Conservation (phyloP, 2,797 vertebrate species). For the Choloepus didactylus region DNA sequence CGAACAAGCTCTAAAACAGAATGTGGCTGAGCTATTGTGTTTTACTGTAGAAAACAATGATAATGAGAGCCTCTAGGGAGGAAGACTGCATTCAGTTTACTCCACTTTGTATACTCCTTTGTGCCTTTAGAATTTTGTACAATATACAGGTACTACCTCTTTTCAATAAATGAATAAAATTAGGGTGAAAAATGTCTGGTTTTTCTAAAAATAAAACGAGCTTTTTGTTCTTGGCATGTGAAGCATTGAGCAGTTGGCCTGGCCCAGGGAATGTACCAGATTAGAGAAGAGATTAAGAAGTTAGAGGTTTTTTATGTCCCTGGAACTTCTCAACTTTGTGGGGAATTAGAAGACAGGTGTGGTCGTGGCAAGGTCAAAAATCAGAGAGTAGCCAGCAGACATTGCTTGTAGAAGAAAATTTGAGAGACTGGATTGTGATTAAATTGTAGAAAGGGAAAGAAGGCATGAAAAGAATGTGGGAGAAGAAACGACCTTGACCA, state of each 20-base stretch:
- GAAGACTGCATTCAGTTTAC: background rate
- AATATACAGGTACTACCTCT: background rate
- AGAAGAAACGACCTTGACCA: background rate
- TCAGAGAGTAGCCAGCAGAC: background rate
- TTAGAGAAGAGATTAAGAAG: background rate
- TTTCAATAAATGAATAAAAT: conserved; percentile 31
- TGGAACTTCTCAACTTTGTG: background rate
- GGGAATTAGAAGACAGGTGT: background rate
- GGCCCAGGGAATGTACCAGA: background rate
- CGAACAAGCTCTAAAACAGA: conserved; percentile 12
- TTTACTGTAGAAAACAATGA: background rate
- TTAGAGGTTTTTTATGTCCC: background rate
- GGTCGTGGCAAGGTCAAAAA: background rate
- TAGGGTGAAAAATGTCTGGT: background rate
- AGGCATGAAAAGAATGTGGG: background rate
- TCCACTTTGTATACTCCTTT: background rate
- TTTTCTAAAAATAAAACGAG: conserved; percentile 52
- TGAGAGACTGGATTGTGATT: background rate
- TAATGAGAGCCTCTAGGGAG: background rate
- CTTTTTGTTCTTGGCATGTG: background rate
- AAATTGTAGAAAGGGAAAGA: accelerated
- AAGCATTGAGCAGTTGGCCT: background rate
- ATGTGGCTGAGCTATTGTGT: background rate
- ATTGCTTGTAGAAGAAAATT: background rate
- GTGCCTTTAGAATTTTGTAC: background rate